Conservation (phyloP, 1,140 invertebrate species). For the Drosophila oshimai region DNA sequence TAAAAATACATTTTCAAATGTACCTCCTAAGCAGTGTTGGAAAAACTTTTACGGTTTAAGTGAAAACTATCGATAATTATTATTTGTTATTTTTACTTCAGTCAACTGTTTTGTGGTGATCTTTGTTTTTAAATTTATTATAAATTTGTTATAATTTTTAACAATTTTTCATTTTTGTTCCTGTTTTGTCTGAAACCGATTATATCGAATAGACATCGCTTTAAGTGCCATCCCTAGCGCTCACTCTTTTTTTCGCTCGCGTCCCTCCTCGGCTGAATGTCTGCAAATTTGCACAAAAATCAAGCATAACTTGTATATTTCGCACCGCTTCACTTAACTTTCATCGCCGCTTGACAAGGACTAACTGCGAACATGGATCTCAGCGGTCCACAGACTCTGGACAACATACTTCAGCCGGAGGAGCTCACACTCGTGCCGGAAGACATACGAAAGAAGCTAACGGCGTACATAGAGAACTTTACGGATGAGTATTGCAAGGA, state of each 20-base stretch:
- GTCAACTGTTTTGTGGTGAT: too few species aligned
- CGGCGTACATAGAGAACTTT: conserved; percentile 81
- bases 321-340: background rate
- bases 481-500: conserved; percentile 54
- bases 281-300: background rate
- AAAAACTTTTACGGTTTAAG: too few species aligned
- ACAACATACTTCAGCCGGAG: conserved; percentile 55
- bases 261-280: background rate
- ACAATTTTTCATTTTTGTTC: too few species aligned
- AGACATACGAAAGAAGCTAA: conserved; percentile 84
- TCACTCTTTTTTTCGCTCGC: background rate
- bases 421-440: conserved; percentile 68
- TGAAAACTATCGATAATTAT: too few species aligned
- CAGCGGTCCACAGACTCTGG: conserved; percentile 59
- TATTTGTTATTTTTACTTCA: too few species aligned
- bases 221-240: too few species aligned
- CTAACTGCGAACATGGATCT: conserved; percentile 61
- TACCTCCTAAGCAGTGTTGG: too few species aligned
- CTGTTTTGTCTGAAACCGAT: too few species aligned
- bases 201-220: too few species aligned
- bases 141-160: too few species aligned
- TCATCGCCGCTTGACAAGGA: background rate
- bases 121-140: too few species aligned
- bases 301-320: background rate
- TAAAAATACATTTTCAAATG: too few species aligned